A percentile compares a stretch with the other conserved stretches of the same genome.
These are phyloP conservation scores for Pentamera pediparva DNA, from an alignment of 53 echinoderm and acorn worm species.

Conservation along the genomic window DNA sequence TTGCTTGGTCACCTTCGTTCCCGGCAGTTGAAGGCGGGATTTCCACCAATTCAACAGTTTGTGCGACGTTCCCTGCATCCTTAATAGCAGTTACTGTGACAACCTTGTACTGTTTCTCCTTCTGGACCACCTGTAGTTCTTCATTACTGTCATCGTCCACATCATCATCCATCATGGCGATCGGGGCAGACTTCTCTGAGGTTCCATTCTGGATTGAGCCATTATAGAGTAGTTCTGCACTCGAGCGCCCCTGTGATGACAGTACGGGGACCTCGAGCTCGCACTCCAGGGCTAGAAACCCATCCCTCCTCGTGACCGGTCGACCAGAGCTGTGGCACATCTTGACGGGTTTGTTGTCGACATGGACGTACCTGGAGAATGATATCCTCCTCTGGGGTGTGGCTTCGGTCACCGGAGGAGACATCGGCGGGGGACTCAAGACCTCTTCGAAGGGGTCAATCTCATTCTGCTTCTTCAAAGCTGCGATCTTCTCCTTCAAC, in stretches of 20 bases:
- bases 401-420: constrained; percentile 6
- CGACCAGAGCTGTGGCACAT: constrained; percentile 82
- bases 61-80: background rate
- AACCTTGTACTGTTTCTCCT: constrained; percentile 8
- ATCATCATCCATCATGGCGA: constrained; percentile 12
- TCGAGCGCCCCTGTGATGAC: constrained; percentile 50
- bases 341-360: constrained; percentile 85
- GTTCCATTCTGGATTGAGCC: constrained; percentile 55
- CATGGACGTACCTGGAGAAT: constrained; percentile 84
- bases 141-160: constrained; percentile 29
- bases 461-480: constrained; percentile 48
- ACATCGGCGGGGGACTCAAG: constrained; percentile 40
- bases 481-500: constrained; percentile 46
- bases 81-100: constrained; percentile 16
- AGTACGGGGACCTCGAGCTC: constrained; percentile 41
- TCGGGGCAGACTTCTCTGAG: constrained; percentile 49
- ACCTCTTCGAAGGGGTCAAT: constrained; percentile 54
- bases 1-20: no score
- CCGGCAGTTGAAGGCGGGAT: background rate
- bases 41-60: background rate
- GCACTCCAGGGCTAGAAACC: constrained; percentile 74
- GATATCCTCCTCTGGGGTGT: constrained; percentile 60
- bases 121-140: background rate
- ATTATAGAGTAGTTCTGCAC: constrained; percentile 69
- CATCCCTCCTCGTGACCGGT: constrained; percentile 89